Base-by-base conservation (phyloP, 2,888 invertebrate genomes). In the Drosophila neutralis region DNA sequence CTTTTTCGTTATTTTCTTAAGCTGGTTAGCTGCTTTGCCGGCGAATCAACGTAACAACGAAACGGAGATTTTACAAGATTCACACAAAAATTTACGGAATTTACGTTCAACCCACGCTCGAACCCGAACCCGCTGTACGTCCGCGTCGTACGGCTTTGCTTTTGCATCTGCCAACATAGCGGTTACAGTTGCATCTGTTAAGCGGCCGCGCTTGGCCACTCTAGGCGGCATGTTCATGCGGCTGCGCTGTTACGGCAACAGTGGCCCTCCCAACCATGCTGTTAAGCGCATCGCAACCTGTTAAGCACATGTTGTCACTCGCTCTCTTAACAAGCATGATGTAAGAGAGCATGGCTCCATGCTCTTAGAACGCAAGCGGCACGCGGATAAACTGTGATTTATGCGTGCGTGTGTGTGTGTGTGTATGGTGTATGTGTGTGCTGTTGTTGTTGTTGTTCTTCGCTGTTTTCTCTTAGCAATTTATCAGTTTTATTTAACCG, bases 81-180 rank as follows among this genome's bases (percentile, higher is more conserved):
- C 63, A 48, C 73, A 59, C 58, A 29, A 18, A 54, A 42, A 56
- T 61, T 65, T 62, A 67, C 61, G 70, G 73, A 79, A 66, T 65
- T 72, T 61, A 63, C 80, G 74, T 24, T 67, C 56, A 42, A 63
- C 51, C 33, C 49, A 51, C 64, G 52, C 52, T 62, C 68, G 60
- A 59, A 67, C 51, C 60, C 76, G 76, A 69, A 80, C 76, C 80
- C 77, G 71, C 58, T 58, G 27, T 76, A 78, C 78, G 65, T 62
- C 80, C 72, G 78, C 78, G 58, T 71, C 77, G 78, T 53, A 68
- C 53, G 78, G 65, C 67, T 72, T 72, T 63, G 72, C 77, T 68
- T 80, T 76, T 71, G 80, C 76, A 76, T 78, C 78, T 78, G 80
- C 68, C 71, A 80, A 80, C 80, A 80, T 52, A 15, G 58, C 33